A percentile compares a stretch with the other conserved stretches of the same genome.
Conservation (phyloP, 37 sponge, comb jelly and placozoan species). For the Petrosia ficiformis region DNA sequence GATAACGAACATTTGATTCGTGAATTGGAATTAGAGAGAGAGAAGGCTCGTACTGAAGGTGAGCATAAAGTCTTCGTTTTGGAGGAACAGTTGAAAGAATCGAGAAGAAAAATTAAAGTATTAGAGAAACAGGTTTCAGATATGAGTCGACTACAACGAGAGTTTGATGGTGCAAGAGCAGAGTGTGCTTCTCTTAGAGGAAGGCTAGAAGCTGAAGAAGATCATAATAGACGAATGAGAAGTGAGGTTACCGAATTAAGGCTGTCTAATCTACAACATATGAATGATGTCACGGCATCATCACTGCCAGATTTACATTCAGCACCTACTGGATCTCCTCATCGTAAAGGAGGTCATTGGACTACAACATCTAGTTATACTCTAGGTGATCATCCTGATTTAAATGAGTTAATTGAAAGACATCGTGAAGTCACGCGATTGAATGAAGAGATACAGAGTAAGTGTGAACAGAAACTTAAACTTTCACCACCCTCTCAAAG, state of each 20-base stretch:
- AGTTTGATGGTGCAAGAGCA: constrained; percentile 34
- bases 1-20: constrained; percentile 31
- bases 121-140: constrained; percentile 27
- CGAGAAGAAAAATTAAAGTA: constrained; percentile 17
- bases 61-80: constrained; percentile 22
- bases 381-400: constrained; percentile 27
- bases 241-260: constrained; percentile 13
- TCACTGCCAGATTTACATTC: constrained; percentile 45
- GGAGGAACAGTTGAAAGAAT: constrained; percentile 13
- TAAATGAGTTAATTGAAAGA: constrained; percentile 44
- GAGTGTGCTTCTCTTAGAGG: neutral
- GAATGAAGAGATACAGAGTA: constrained; percentile 53
- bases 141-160: neutral
- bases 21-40: constrained; percentile 44
- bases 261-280: neutral
- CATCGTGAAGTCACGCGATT: constrained; percentile 59
- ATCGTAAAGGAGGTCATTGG: constrained; percentile 36
- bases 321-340: neutral
- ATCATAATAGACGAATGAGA: constrained; percentile 22
- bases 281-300: neutral
- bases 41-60: constrained; percentile 20
- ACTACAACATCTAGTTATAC: constrained; percentile 14
- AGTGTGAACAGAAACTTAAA: constrained; percentile 40
- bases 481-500: constrained; percentile 10
- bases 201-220: constrained; percentile 18